A percentile compares a stretch with the other conserved stretches of the same genome.
Evolutionary conservation across 1,140 invertebrate species (phyloP).

Genomic region (Cardiocondyla obscurior): DNA sequence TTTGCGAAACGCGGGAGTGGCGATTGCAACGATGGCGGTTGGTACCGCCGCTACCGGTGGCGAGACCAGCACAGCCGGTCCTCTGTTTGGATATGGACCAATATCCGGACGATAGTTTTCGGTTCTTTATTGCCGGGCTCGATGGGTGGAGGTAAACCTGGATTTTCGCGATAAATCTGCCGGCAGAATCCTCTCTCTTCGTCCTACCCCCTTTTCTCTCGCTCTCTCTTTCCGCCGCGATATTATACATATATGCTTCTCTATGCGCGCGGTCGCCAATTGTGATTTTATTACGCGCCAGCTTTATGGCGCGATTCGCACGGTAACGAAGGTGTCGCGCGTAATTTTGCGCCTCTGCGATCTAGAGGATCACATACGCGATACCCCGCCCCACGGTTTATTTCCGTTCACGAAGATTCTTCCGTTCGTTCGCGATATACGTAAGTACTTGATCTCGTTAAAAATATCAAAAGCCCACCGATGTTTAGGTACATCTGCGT

Average conservation of each 20-base stretch:
- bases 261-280: constrained; percentile 11
- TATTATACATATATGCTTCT: constrained; percentile 36
- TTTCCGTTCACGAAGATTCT: neutral
- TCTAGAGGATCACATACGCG: neutral
- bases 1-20: constrained; percentile 6
- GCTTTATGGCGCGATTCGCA: constrained; percentile 29
- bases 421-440: neutral
- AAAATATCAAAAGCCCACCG: neutral
- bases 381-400: neutral
- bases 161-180: constrained; percentile 51
- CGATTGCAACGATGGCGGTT: constrained; percentile 18
- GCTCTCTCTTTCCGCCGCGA: neutral
- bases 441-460: neutral
- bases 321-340: constrained; percentile 43
- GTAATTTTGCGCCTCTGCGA: constrained; percentile 27
- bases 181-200: constrained; percentile 5
- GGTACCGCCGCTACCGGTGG: neutral
- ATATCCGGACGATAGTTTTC: constrained; percentile 57
- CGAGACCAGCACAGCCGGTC: constrained; percentile 33
- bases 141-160: constrained; percentile 39
- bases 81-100: constrained; percentile 57
- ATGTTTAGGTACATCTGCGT: neutral
- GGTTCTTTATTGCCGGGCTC: constrained; percentile 45
- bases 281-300: constrained; percentile 53
- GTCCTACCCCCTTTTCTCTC: neutral